Conservation (phyloP, 2,888 invertebrate species). For the Alloscopus bannaensis region DNA sequence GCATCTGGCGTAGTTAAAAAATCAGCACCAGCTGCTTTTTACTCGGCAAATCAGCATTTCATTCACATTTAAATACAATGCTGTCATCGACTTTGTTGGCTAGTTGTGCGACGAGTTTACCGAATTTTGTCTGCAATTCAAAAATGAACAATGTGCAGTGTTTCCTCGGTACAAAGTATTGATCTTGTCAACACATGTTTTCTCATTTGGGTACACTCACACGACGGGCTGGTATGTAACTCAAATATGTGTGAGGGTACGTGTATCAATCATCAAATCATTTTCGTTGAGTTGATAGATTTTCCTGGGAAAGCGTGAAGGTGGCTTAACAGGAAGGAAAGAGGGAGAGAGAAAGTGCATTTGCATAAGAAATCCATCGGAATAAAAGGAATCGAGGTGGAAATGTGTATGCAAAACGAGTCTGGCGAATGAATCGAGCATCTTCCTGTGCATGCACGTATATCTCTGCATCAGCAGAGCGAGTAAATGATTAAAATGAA, state of each 20-base stretch:
- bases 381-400: slow-evolving; percentile 8
- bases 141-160: too few species aligned
- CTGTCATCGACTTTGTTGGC: too few species aligned
- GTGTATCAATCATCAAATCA: slow-evolving; percentile 43
- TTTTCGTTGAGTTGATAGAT: background rate
- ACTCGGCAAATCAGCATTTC: slow-evolving; percentile 20
- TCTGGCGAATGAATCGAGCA: background rate
- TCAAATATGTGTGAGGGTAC: too few species aligned
- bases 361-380: slow-evolving; percentile 23
- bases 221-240: too few species aligned
- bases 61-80: background rate
- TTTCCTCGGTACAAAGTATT: too few species aligned
- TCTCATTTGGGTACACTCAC: too few species aligned
- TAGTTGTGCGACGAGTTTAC: too few species aligned
- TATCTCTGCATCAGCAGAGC: background rate
- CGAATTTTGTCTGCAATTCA: too few species aligned
- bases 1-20: slow-evolving; percentile 33
- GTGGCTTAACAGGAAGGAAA: background rate
- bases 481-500: slow-evolving; percentile 49
- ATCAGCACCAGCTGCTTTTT: slow-evolving; percentile 48
- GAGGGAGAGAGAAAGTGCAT: slow-evolving; percentile 6
- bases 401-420: background rate
- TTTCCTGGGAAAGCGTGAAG: background rate
- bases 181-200: too few species aligned
- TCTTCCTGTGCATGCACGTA: background rate